Percentiles rank a stretch among this genome's conserved stretches.
Evolutionary conservation across 2,888 invertebrate species (phyloP).

Genomic region (Melanophora roralis): DNA sequence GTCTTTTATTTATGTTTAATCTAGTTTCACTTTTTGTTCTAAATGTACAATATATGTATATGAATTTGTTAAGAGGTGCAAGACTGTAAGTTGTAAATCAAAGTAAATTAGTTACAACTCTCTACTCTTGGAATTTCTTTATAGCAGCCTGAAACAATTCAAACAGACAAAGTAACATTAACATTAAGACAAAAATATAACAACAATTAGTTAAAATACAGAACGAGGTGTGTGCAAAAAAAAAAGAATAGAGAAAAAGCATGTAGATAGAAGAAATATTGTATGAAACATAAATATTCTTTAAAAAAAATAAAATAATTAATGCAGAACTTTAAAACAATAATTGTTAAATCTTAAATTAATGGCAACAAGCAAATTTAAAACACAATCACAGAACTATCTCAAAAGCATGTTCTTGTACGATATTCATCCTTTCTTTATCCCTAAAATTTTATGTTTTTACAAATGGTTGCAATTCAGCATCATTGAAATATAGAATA

Average conservation of each 20-base stretch:
- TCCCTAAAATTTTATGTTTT: too few relatives aligned
- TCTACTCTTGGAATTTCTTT: constrained; percentile 16
- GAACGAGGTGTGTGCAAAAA: neutral
- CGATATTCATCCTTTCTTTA: too few relatives aligned
- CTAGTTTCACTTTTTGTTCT: neutral
- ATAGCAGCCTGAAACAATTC: neutral
- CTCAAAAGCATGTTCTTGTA: too few relatives aligned
- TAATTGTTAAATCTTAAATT: neutral
- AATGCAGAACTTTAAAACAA: neutral
- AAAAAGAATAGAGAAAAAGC: neutral
- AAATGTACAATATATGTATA: neutral
- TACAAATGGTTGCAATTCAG: too few relatives aligned
- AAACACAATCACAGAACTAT: too few relatives aligned
- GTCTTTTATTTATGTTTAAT: neutral
- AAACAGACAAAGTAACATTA: neutral
- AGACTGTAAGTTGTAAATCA: constrained; percentile 45
- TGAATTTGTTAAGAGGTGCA: neutral
- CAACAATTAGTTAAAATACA: constrained; percentile 17
- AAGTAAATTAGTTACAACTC: constrained; percentile 58
- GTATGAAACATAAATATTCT: neutral
- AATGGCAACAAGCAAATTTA: neutral
- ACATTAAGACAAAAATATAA: constrained; percentile 1
- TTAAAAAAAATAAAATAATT: neutral
- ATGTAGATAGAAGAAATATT: neutral
- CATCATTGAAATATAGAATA: too few relatives aligned